phyloP scores from a whole-genome alignment of 2,888 invertebrate genomes.

The Ectobius pallidus region DNA sequence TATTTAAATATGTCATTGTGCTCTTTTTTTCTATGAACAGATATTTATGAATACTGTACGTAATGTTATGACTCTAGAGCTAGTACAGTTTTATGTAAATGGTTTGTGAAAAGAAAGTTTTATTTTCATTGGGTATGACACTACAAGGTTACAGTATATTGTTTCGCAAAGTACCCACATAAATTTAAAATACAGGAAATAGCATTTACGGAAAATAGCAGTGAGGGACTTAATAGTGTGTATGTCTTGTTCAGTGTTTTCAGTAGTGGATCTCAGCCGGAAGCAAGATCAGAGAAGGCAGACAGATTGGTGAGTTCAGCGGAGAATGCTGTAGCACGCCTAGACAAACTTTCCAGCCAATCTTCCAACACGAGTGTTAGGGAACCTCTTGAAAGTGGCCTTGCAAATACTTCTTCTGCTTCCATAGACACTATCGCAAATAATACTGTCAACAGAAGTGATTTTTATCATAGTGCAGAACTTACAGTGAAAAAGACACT shows the following conservation, averaged over 20 bases:
- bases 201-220: too few species aligned
- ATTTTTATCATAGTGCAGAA: not conserved
- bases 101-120: too few species aligned
- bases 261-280: conserved; percentile 43
- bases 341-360: conserved; percentile 64
- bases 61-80: too few species aligned
- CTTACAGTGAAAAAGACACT: not conserved
- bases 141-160: too few species aligned
- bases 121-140: too few species aligned
- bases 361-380: not conserved
- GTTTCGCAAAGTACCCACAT: too few species aligned
- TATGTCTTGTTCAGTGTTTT: conserved; percentile 3
- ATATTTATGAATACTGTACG: too few species aligned
- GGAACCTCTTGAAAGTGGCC: not conserved
- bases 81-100: too few species aligned
- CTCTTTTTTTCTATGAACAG: too few species aligned
- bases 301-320: conserved; percentile 69
- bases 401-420: not conserved
- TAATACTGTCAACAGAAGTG: conserved; percentile 1
- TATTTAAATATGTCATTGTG: too few species aligned
- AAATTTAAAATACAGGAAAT: too few species aligned
- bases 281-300: conserved; percentile 52
- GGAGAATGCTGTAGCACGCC: conserved; percentile 69
- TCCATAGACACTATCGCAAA: not conserved
- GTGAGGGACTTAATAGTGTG: too few species aligned